These are phyloP conservation scores for Apeltes quadracus DNA, from an alignment of 2,113 vertebrate genomes.

Conservation along the genomic window DNA sequence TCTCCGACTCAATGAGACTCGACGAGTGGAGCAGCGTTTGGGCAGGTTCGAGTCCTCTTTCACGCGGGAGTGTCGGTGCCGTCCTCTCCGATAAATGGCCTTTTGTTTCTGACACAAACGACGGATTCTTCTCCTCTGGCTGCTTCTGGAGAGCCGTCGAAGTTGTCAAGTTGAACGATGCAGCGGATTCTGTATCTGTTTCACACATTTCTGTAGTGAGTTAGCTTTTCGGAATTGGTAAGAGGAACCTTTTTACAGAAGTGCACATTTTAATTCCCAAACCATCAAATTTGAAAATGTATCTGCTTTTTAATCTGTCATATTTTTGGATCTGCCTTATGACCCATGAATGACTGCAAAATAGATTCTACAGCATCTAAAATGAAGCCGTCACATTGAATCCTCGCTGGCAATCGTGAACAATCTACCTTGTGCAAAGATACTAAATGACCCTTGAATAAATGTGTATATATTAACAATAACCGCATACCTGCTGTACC, in stretches of 20 bases:
- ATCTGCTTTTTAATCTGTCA: too few relatives aligned
- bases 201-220: too few relatives aligned
- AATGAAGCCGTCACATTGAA: too few relatives aligned
- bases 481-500: slow-evolving; percentile 4
- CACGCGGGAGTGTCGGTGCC: slow-evolving; percentile 14
- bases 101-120: slow-evolving; percentile 60
- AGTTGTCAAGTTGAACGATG: neutral
- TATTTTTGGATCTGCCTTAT: neutral
- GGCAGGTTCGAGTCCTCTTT: slow-evolving; percentile 3
- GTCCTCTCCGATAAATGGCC: slow-evolving; percentile 9
- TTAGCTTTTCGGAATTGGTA: too few relatives aligned
- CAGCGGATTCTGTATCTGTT: too few relatives aligned
- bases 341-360: neutral
- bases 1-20: too few relatives aligned
- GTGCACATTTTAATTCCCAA: too few relatives aligned
- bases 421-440: neutral
- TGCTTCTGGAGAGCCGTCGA: slow-evolving; percentile 32
- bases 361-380: neutral
- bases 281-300: too few relatives aligned
- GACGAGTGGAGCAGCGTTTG: neutral
- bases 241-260: too few relatives aligned
- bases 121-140: slow-evolving; percentile 33
- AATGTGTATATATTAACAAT: too few relatives aligned
- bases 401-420: too few relatives aligned
- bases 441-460: neutral